These are phyloP conservation scores for Micrasema longulum DNA, from an alignment of 1,140 invertebrate species.

Conservation along the genomic window DNA sequence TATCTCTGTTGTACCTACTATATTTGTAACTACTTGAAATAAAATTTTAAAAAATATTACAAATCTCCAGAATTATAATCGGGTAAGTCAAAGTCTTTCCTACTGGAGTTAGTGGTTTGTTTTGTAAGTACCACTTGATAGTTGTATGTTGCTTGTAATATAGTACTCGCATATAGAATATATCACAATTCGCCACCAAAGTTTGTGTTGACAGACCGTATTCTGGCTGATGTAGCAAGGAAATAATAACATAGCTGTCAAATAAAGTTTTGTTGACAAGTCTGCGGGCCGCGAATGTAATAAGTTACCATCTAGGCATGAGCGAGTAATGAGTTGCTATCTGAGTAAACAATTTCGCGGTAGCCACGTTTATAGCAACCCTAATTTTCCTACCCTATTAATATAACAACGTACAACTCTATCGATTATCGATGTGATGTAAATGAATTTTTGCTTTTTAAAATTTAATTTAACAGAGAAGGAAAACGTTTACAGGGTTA, in stretches of 20 bases:
- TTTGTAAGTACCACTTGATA: too few relatives aligned
- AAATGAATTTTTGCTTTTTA: not conserved
- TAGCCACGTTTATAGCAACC: conserved; percentile 19
- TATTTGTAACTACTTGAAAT: too few relatives aligned
- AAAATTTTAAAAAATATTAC: too few relatives aligned
- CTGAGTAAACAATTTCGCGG: conserved; percentile 10
- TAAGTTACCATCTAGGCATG: not conserved
- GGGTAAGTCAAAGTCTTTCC: too few relatives aligned
- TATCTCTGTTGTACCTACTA: too few relatives aligned
- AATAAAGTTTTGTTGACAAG: conserved; percentile 45
- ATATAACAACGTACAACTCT: not conserved
- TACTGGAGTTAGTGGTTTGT: too few relatives aligned
- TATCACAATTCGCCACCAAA: conserved; percentile 3
- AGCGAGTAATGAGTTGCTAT: conserved; percentile 11
- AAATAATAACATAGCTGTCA: conserved; percentile 46
- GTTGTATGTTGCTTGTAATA: too few relatives aligned
- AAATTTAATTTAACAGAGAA: too few relatives aligned
- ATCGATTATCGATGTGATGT: not conserved
- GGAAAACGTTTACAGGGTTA: too few relatives aligned
- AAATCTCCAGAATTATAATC: too few relatives aligned
- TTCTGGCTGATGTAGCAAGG: conserved; percentile 18
- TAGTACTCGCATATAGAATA: conserved; percentile 17
- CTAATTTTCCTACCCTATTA: conserved; percentile 25
- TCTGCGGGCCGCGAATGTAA: conserved; percentile 22
- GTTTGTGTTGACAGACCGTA: conserved; percentile 27